A percentile compares a stretch with the other conserved stretches of the same genome.
These are phyloP conservation scores for Lycia hirtaria DNA, from an alignment of 2,888 invertebrate genomes.

Conservation along the genomic window DNA sequence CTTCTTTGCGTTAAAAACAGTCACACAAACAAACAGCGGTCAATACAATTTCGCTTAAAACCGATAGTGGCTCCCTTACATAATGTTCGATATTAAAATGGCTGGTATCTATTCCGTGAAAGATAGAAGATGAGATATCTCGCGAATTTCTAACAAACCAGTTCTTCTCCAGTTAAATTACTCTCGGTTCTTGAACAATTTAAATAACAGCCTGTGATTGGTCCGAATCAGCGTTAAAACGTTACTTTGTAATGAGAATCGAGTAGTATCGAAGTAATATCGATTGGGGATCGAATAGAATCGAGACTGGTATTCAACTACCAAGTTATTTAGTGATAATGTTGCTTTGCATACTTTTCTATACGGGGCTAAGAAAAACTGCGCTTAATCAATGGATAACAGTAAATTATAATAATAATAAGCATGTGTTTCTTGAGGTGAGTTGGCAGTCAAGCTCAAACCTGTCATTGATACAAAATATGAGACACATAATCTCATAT, in stretches of 20 bases:
- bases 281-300: constrained; percentile 45
- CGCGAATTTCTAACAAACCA: constrained; percentile 61
- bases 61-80: neutral
- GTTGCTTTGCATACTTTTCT: constrained; percentile 5
- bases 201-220: constrained; percentile 69
- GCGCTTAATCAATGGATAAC: no score
- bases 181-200: constrained; percentile 64
- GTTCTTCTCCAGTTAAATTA: constrained; percentile 66
- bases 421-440: no score
- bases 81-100: neutral
- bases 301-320: constrained; percentile 53
- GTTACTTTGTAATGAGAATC: constrained; percentile 63
- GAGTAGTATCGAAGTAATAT: constrained; percentile 55
- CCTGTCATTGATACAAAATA: no score
- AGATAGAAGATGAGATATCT: constrained; percentile 64
- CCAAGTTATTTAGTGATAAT: constrained; percentile 49
- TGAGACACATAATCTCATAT: no score
- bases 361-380: constrained; percentile 1
- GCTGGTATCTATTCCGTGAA: constrained; percentile 50
- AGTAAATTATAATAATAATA: no score
- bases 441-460: no score
- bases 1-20: no score
- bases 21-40: no score
- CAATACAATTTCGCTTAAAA: no score
- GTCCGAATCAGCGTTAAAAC: constrained; percentile 63